Evolutionary conservation across 2,888 invertebrate species (phyloP).

Genomic region (Cerceris rybyensis): DNA sequence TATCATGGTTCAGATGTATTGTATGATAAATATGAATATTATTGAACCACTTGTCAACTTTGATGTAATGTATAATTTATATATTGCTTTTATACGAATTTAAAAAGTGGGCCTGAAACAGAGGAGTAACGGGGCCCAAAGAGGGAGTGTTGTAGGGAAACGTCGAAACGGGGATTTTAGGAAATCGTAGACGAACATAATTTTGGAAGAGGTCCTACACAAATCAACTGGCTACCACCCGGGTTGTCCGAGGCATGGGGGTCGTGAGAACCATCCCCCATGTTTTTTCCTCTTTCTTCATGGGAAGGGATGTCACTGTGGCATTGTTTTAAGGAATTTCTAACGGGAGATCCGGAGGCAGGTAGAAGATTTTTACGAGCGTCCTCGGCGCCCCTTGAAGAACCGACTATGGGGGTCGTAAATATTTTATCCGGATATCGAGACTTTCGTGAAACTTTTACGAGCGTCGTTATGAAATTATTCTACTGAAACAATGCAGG

Average conservation of each 20-base stretch:
- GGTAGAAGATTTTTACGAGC: slow-evolving; percentile 68
- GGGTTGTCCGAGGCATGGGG: slow-evolving; percentile 50
- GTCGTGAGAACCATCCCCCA: slow-evolving; percentile 73
- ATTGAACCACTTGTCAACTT: no score
- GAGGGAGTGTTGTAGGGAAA: no score
- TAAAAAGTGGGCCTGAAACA: no score
- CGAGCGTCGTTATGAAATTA: neutral
- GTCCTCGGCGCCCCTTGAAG: slow-evolving; percentile 33
- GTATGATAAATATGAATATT: no score
- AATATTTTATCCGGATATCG: slow-evolving; percentile 42
- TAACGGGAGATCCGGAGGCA: slow-evolving; percentile 68
- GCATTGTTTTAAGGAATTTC: slow-evolving; percentile 79
- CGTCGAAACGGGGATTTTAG: neutral
- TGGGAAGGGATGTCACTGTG: slow-evolving; percentile 74
- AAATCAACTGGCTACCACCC: slow-evolving; percentile 69
- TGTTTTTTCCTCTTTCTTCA: slow-evolving; percentile 44
- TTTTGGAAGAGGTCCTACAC: slow-evolving; percentile 69
- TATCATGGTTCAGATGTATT: no score
- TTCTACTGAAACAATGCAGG: no score
- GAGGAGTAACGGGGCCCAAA: no score
- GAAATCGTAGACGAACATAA: slow-evolving; percentile 50
- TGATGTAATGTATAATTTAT: no score
- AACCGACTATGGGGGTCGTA: slow-evolving; percentile 19
- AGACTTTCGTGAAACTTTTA: neutral
- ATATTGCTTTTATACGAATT: no score